Evolutionary conservation across 2,797 vertebrate genomes (phyloP).

Genomic region (Aldrovandia affinis): DNA sequence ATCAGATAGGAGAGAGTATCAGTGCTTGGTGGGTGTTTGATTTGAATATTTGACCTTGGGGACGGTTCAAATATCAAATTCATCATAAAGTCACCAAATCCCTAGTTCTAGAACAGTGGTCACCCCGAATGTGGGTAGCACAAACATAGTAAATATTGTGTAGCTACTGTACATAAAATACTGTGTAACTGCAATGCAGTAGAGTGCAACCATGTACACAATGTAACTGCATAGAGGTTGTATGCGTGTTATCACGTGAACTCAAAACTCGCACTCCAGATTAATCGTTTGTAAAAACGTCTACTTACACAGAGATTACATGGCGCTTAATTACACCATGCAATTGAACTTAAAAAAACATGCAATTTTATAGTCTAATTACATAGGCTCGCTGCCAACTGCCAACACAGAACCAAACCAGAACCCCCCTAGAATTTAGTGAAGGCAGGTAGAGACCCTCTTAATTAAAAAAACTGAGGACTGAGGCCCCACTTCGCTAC

Average conservation of each 20-base stretch:
- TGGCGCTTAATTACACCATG: not conserved
- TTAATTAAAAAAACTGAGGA: slow-evolving; percentile 36
- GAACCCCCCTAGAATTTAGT: not conserved
- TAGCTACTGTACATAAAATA: not conserved
- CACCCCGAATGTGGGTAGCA: too few species aligned
- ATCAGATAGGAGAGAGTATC: not conserved
- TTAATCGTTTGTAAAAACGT: not conserved
- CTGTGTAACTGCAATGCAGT: not conserved
- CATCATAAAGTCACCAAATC: too few species aligned
- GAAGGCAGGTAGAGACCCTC: slow-evolving; percentile 7
- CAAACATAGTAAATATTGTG: too few species aligned
- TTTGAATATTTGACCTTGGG: not conserved
- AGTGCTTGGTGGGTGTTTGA: not conserved
- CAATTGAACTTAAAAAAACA: not conserved
- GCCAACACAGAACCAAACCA: not conserved
- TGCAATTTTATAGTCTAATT: not conserved
- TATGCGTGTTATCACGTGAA: not conserved
- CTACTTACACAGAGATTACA: not conserved
- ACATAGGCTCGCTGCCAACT: not conserved
- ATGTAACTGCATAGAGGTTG: too few species aligned
- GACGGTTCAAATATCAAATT: too few species aligned
- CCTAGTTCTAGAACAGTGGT: too few species aligned
- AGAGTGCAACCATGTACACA: not conserved
- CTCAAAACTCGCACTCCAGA: not conserved
- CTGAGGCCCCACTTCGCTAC: slow-evolving; percentile 1